Percentiles rank a stretch among this genome's conserved stretches.
phyloP scores from a whole-genome alignment of 2,797 vertebrate genomes.

The Simalia tracyae region DNA sequence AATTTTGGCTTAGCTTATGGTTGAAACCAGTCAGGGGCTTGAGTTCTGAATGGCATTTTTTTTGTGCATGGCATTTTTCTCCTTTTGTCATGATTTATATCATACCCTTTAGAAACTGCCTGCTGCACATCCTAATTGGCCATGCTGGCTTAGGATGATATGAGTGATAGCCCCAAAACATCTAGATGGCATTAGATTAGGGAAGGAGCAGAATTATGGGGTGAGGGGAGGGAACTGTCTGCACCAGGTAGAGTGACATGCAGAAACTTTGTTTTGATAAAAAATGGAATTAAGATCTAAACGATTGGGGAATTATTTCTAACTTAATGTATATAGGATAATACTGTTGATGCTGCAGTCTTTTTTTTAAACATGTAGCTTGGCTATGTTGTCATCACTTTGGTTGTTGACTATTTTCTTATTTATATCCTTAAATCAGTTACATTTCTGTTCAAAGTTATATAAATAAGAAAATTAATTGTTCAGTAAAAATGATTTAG shows the following conservation, averaged over 20 bases:
- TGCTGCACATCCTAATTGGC: background rate
- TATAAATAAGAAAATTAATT: background rate
- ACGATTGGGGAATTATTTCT: background rate
- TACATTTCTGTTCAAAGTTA: background rate
- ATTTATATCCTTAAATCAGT: background rate
- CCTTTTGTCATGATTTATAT: background rate
- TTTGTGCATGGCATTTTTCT: background rate
- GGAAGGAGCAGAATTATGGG: background rate
- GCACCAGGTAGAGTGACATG: background rate
- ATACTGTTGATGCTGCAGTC: background rate
- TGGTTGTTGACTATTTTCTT: background rate
- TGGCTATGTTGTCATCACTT: background rate
- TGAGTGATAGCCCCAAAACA: background rate
- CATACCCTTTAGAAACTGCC: background rate
- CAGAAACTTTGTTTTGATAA: background rate
- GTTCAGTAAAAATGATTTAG: background rate
- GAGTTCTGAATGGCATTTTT: background rate
- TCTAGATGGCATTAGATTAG: background rate
- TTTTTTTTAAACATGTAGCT: background rate
- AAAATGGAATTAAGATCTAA: background rate
- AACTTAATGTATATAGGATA: background rate
- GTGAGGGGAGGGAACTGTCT: background rate
- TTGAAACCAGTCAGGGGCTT: background rate
- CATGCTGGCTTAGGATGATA: background rate
- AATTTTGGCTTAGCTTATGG: background rate